A percentile compares a stretch with the other conserved stretches of the same genome.
Evolutionary conservation across 2,797 vertebrate species (phyloP).

Genomic region (Molothrus aeneus): DNA sequence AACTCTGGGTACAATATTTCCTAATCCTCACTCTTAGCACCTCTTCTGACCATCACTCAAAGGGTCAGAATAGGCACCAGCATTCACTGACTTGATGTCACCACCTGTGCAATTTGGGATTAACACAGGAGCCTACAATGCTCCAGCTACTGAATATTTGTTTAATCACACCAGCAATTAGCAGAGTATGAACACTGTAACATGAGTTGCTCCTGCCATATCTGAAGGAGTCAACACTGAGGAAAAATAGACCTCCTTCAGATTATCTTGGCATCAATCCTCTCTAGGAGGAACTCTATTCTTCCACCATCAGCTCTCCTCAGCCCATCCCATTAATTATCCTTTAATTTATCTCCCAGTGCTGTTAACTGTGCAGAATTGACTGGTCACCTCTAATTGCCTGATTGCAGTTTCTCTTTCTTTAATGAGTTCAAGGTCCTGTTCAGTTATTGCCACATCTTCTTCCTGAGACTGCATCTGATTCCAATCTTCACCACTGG

Average conservation of each 20-base stretch:
- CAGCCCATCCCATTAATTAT: conserved; percentile 6
- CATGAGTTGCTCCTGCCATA: not conserved
- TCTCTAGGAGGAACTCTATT: not conserved
- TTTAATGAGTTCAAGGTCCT: conserved; percentile 95
- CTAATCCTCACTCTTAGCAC: not conserved
- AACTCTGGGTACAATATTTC: not conserved
- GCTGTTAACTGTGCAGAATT: not conserved
- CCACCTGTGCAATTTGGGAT: not conserved
- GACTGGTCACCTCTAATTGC: conserved; percentile 87
- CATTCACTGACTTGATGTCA: not conserved
- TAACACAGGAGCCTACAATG: not conserved
- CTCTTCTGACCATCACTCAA: not conserved
- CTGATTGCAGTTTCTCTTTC: conserved; percentile 94
- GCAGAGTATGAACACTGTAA: not conserved
- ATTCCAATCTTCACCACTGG: conserved; percentile 91
- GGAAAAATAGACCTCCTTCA: not conserved
- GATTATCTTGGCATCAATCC: not conserved
- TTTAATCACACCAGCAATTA: not conserved
- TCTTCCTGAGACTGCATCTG: conserved; percentile 88
- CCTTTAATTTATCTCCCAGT: conserved; percentile 9
- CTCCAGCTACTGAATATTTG: not conserved
- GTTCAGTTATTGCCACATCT: conserved; percentile 89
- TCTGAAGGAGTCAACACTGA: not conserved
- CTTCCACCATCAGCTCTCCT: conserved; percentile 14
- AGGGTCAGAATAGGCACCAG: not conserved